Evolutionary conservation across 2,797 vertebrate species (phyloP).

Genomic region (Thalassophryne amazonica): DNA sequence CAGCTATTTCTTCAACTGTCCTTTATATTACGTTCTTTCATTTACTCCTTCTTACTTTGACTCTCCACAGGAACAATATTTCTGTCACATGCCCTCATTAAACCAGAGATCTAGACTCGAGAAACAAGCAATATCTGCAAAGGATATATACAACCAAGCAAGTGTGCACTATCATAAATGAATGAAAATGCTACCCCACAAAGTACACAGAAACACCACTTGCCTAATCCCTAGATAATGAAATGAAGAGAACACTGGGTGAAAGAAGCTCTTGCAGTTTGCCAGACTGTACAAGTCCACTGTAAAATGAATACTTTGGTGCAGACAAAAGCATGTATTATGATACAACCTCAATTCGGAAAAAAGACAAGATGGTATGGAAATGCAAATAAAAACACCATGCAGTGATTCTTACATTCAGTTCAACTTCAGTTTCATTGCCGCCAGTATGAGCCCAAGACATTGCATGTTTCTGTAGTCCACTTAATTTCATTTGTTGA

Average conservation of each 20-base stretch:
- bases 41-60: not conserved
- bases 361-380: too few relatives aligned
- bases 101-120: conserved; percentile 46
- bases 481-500: too few relatives aligned
- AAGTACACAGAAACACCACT: conserved; percentile 19
- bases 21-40: conserved; percentile 23
- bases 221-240: conserved; percentile 57
- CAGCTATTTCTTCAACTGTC: conserved; percentile 41
- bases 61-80: conserved; percentile 53
- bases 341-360: too few relatives aligned
- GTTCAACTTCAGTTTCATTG: too few relatives aligned
- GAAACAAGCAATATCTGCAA: conserved; percentile 48
- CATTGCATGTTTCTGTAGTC: too few relatives aligned
- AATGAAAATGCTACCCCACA: not conserved
- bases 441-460: too few relatives aligned
- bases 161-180: conserved; percentile 1
- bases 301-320: conserved; percentile 32
- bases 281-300: conserved; percentile 23
- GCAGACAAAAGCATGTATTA: too few relatives aligned
- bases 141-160: conserved; percentile 10
- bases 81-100: conserved; percentile 60
- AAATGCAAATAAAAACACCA: too few relatives aligned
- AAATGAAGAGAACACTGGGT: conserved; percentile 31
- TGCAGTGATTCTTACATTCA: too few relatives aligned
- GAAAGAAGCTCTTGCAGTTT: conserved; percentile 31